Evolutionary conservation across 1,140 invertebrate species (phyloP), one percentile per base, ranked within the genome.

Genomic region (Aphelinus certus): DNA sequence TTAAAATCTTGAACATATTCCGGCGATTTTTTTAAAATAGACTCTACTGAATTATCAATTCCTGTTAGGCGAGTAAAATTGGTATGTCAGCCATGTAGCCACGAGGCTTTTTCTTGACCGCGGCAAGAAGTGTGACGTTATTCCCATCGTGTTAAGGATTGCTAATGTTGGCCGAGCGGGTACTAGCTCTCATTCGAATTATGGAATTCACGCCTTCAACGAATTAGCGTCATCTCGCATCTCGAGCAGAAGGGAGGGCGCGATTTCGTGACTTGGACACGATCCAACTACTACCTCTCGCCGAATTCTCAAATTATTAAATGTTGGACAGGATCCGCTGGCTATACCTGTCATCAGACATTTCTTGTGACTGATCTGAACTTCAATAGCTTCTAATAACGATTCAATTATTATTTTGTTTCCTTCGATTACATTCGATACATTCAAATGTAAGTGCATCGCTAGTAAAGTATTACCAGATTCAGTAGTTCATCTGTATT

Each of bases 221-320:
- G 62, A 72, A 65, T 72, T 72, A 72, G 71, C 60, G 45, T 72
- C 58, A 72, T 72, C 45, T 57, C 71, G 7, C 43, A 43, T 57
- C 9, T 47, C 46, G 4, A 1, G 2, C n/a, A 3, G 0, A 49
- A 7, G 57, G 3, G 1, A 7, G 57, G 26, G 7, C 71, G 55
- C 48, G 60, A 70, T 70, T 71, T 62, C 49, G 61, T 65, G 61
- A 65, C 62, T 72, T 72, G 71, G 71, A 72, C 10, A 57, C 1
- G 3, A 5, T 72, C 71, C 71, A 72, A 72, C 47, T 65, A 3
- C 26, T 43, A 43, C 3, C 26, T 45, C 62, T 58, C 42, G 62
- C 46, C 10, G 55, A 57, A 72, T 65, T 58, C 46, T 5, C 46
- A 47, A 65, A 7, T 72, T 72, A 72, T 72, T n/a, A 72, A 65